These are phyloP conservation scores for Luperina nickerlii DNA, from an alignment of 2,888 invertebrate genomes.

Conservation along the genomic window DNA sequence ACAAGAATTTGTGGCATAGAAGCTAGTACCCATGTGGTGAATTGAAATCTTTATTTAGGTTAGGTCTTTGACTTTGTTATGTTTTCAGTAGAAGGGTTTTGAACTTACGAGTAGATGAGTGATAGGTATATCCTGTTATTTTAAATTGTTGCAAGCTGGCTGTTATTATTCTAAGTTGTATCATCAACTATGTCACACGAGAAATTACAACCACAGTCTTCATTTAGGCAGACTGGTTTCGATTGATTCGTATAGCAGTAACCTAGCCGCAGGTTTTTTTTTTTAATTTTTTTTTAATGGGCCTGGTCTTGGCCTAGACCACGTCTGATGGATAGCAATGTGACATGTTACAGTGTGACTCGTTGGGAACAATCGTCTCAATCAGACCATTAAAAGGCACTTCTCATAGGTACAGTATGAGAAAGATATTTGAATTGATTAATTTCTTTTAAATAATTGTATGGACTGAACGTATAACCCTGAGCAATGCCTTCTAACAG, in stretches of 20 bases:
- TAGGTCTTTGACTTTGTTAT: constrained; percentile 40
- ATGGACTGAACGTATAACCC: background rate
- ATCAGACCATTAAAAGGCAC: background rate
- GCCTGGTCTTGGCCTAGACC: no score
- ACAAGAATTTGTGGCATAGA: constrained; percentile 54
- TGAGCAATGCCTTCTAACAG: background rate
- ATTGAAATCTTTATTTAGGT: constrained; percentile 38
- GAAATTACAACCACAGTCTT: background rate
- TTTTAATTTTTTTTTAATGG: no score
- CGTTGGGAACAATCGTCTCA: background rate
- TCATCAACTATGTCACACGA: background rate
- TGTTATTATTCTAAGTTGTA: background rate
- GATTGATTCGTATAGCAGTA: background rate
- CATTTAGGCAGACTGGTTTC: background rate
- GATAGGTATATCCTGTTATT: background rate
- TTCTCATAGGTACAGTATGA: background rate
- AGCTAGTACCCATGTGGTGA: constrained; percentile 35
- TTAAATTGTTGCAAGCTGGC: constrained; percentile 1
- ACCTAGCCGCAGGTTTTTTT: background rate
- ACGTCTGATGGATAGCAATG: no score
- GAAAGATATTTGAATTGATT: background rate
- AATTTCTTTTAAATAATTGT: background rate
- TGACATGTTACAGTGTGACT: no score
- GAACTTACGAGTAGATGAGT: background rate
- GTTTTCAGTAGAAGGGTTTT: constrained; percentile 19